A percentile compares a stretch with the other conserved stretches of the same genome.
phyloP scores from a whole-genome alignment of 2,888 invertebrate genomes.

The Drosophila quinaria region DNA sequence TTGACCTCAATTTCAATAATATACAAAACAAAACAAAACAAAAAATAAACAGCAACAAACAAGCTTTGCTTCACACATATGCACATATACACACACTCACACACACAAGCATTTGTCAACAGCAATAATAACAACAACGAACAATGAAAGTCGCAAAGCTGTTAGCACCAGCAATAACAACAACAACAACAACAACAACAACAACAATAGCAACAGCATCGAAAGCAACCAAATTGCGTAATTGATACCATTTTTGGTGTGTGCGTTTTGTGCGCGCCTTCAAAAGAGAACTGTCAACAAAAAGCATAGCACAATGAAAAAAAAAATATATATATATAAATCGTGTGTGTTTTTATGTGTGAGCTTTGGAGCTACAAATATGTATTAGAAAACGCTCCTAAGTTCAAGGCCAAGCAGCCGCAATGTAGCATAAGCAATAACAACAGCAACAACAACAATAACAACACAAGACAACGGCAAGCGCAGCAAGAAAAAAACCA shows the following conservation, averaged over 20 bases:
- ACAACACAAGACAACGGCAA: conserved; percentile 33
- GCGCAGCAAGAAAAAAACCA: conserved; percentile 52
- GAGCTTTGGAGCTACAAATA: conserved; percentile 51
- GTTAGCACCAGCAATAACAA: conserved; percentile 29
- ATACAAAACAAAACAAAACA: conserved; percentile 9
- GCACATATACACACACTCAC: conserved; percentile 1
- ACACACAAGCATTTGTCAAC: conserved; percentile 23
- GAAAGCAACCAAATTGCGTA: conserved; percentile 66
- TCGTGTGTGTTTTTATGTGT: conserved; percentile 28
- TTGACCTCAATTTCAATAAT: conserved; percentile 49
- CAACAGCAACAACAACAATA: conserved; percentile 31
- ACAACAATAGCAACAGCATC: conserved; percentile 22
- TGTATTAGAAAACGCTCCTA: conserved; percentile 73
- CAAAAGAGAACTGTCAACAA: conserved; percentile 54
- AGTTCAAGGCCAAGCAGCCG: conserved; percentile 76
- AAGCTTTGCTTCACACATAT: conserved; percentile 20
- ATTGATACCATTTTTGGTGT: conserved; percentile 71
- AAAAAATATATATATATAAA: not conserved
- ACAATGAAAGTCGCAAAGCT: conserved; percentile 48
- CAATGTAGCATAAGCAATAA: conserved; percentile 50
- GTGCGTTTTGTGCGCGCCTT: conserved; percentile 45
- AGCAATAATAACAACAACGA: conserved; percentile 20
- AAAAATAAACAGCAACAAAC: conserved; percentile 16
- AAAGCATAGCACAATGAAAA: conserved; percentile 31
- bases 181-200: conserved; percentile 25